Base-by-base conservation (phyloP, 2,888 invertebrate genomes). In the Thereva unica region DNA sequence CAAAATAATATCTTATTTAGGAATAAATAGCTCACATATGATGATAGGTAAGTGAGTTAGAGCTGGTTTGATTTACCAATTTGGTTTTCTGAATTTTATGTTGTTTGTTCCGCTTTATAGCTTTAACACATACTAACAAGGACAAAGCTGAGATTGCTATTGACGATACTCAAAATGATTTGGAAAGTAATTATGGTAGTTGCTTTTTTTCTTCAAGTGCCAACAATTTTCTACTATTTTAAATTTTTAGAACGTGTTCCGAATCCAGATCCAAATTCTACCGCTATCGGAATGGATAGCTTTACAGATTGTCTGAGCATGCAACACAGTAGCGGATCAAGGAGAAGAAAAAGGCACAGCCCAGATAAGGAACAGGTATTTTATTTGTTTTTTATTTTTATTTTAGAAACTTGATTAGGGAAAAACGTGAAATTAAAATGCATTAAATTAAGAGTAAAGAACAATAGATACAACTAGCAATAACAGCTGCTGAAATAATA, bases 1-100 rank as follows among this genome's bases (percentile, higher is more conserved):
- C 82, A 84, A 90, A 72, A 85, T 93, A 75, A 87, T 93, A 78
- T 89, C 91, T 70, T 88, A 88, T 73, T 84, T 92, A 75, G 92
- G 92, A 74, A 85, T 92, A 61, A 90, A 88, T 78, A 91, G 91
- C 72, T 88, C 92, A 71, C 90, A 91, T 78, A 89, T 92, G 87
- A 90, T 93, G 87, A 87, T 92, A 77, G 89, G 91, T 87, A 83
- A 85, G 85, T 85, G 1, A 23, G 50, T 37, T 45, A 45, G 3
- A 5, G 0, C 5, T 45, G 9, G 42, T 1, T 4, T 41, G 41
- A 40, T 6, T 41, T 10, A 42, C 9, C 7, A 12, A 12, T 49
- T 5, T 42, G 5, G 4, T 8, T 23, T 23, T 23, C 23, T 42
- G 42, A 42, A 42, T 42, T n/a, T 1, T 42, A 8, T 9, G 44